Percentiles rank a stretch among this genome's conserved stretches.
Conservation (phyloP, 2,113 vertebrate genomes). For the Spermophilus dauricus region DNA sequence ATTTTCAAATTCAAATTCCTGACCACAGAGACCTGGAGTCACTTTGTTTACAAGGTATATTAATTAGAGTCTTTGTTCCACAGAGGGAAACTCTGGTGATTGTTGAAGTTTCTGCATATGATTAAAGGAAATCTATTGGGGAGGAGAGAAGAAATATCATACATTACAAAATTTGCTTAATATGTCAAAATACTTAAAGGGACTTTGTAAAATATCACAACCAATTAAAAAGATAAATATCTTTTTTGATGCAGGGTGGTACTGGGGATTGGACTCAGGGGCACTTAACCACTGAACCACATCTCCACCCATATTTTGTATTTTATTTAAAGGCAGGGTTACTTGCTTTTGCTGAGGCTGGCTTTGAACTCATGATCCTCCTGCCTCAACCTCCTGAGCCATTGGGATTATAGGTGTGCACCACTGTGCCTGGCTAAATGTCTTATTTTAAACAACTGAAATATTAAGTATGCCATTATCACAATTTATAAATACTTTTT, state of each 20-base stretch:
- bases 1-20: not conserved
- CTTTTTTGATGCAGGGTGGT: too few species aligned
- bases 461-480: not conserved
- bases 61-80: not conserved
- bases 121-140: not conserved
- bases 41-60: not conserved
- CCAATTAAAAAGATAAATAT: not conserved
- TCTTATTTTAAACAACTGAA: constrained; percentile 42
- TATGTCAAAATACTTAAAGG: constrained; percentile 1
- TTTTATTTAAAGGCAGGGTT: too few species aligned
- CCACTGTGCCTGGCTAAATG: too few species aligned
- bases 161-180: not conserved
- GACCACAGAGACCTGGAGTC: not conserved
- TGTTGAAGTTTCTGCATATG: not conserved
- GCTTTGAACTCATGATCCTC: too few species aligned
- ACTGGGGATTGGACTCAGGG: too few species aligned
- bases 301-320: too few species aligned
- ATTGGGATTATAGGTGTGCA: too few species aligned
- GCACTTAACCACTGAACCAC: too few species aligned
- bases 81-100: not conserved
- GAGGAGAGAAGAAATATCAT: not conserved
- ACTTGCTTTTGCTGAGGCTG: too few species aligned
- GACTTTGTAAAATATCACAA: not conserved
- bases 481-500: not conserved
- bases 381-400: too few species aligned